phyloP scores from a whole-genome alignment of 2,888 invertebrate genomes.

The Odontocerum albicorne region DNA sequence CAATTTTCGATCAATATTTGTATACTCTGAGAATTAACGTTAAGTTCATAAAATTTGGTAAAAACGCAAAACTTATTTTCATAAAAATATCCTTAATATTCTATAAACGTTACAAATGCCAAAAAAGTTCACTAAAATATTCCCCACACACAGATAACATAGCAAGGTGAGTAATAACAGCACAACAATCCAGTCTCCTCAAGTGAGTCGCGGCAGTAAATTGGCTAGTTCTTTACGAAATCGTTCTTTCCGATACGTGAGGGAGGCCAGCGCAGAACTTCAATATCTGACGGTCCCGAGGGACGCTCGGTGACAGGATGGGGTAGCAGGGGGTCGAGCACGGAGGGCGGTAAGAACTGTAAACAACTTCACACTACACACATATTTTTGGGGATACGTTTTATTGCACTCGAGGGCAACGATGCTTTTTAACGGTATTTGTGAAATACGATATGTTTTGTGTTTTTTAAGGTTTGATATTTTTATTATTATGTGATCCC shows the following conservation, averaged over 20 bases:
- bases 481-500: too few relatives aligned
- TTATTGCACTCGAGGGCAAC: conserved; percentile 18
- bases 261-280: conserved; percentile 1
- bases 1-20: too few relatives aligned
- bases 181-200: neutral
- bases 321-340: neutral
- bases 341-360: conserved; percentile 9
- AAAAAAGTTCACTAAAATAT: too few relatives aligned
- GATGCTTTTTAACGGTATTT: conserved; percentile 3
- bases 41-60: too few relatives aligned
- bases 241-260: conserved; percentile 7
- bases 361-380: conserved; percentile 23
- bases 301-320: too few relatives aligned
- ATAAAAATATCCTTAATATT: too few relatives aligned
- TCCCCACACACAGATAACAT: too few relatives aligned
- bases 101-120: too few relatives aligned
- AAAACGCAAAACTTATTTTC: too few relatives aligned
- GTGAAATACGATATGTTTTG: neutral
- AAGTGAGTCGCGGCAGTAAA: conserved; percentile 16
- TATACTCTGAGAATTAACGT: too few relatives aligned
- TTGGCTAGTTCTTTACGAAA: conserved; percentile 17
- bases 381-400: conserved; percentile 21
- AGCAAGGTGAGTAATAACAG: too few relatives aligned
- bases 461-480: too few relatives aligned
- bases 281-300: conserved; percentile 1